Conservation (phyloP, 1,140 invertebrate genomes). For the Zelostemma sp. region DNA sequence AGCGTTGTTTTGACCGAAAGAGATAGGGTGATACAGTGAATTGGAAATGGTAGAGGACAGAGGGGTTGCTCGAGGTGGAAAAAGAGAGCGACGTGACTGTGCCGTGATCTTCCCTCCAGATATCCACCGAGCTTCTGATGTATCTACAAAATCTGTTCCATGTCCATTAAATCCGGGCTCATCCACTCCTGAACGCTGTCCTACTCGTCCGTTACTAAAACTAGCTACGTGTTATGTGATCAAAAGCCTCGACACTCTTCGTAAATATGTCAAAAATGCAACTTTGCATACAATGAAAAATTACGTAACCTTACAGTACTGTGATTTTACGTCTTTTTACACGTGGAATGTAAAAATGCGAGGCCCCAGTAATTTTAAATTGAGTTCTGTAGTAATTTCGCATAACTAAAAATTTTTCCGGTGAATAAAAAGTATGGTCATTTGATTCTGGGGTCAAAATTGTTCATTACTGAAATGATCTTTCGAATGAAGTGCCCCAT, state of each 20-base stretch:
- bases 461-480: too few species aligned
- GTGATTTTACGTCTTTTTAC: too few species aligned
- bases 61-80: slow-evolving; percentile 8
- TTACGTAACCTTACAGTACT: too few species aligned
- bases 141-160: slow-evolving; percentile 63
- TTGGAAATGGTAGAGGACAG: neutral
- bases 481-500: too few species aligned
- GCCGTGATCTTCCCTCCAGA: slow-evolving; percentile 55
- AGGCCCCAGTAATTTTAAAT: too few species aligned
- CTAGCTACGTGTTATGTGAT: slow-evolving; percentile 14
- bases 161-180: slow-evolving; percentile 60
- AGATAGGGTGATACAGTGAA: neutral
- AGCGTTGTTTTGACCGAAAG: neutral
- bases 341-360: too few species aligned
- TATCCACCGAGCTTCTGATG: slow-evolving; percentile 52
- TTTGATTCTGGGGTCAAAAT: too few species aligned
- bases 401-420: too few species aligned
- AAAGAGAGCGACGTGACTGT: slow-evolving; percentile 55
- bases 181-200: slow-evolving; percentile 26
- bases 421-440: too few species aligned
- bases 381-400: too few species aligned
- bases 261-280: neutral
- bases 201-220: slow-evolving; percentile 16
- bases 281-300: neutral
- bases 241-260: neutral